phyloP scores from a whole-genome alignment of 2,888 invertebrate species.

The Ophion costatus region DNA sequence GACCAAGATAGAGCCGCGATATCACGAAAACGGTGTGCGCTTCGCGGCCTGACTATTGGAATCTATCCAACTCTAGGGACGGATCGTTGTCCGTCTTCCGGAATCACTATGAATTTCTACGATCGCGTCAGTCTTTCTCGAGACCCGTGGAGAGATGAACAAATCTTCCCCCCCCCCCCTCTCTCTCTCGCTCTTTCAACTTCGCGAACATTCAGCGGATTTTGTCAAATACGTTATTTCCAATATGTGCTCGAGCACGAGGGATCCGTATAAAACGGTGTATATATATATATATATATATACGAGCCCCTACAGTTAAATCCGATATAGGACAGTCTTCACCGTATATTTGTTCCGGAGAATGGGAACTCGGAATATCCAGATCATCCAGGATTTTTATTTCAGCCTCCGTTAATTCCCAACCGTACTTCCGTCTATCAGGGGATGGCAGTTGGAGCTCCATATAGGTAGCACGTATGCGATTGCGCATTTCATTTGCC shows the following conservation, averaged over 20 bases:
- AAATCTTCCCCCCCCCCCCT: not conserved
- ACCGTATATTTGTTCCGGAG: slow-evolving; percentile 17
- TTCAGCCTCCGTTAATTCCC: slow-evolving; percentile 37
- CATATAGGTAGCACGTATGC: not conserved
- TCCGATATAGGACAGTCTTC: not conserved
- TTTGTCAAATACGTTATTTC: slow-evolving; percentile 27
- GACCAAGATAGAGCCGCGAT: slow-evolving; percentile 11
- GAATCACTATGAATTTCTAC: slow-evolving; percentile 38
- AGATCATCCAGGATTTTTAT: slow-evolving; percentile 55
- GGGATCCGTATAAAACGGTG: slow-evolving; percentile 1
- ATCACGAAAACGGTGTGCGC: slow-evolving; percentile 47
- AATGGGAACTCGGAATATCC: slow-evolving; percentile 31
- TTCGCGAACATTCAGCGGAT: not conserved
- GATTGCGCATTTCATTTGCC: slow-evolving; percentile 8
- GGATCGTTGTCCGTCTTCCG: slow-evolving; percentile 68
- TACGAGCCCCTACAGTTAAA: not conserved
- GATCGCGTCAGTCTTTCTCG: slow-evolving; percentile 33
- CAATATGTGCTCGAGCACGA: slow-evolving; percentile 10
- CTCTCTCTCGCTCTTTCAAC: not conserved
- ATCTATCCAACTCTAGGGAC: slow-evolving; percentile 70
- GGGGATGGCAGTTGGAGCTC: not conserved
- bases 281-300: not conserved
- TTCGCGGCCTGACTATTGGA: slow-evolving; percentile 73
- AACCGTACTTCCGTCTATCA: not conserved
- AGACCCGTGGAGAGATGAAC: slow-evolving; percentile 25